Evolutionary conservation across 2,113 vertebrate species (phyloP).

Genomic region (Actenoides lindsayi): DNA sequence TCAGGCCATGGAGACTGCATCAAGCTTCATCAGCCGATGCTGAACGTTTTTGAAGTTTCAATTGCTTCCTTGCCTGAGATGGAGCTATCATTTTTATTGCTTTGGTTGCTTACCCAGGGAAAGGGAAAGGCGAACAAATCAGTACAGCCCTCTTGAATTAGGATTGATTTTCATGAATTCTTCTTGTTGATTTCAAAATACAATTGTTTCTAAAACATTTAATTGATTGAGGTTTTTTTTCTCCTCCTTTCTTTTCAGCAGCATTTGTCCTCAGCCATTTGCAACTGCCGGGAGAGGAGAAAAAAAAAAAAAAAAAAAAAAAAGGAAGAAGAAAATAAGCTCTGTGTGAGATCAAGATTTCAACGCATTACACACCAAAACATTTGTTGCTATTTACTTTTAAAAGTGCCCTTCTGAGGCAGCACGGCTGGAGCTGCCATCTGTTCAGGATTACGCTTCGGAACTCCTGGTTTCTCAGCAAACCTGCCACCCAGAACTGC

Average conservation of each 20-base stretch:
- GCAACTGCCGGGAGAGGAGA: background rate
- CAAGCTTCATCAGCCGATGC: slow-evolving; percentile 45
- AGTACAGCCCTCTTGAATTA: slow-evolving; percentile 45
- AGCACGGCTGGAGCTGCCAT: slow-evolving; percentile 56
- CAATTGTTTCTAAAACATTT: slow-evolving; percentile 60
- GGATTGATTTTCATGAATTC: slow-evolving; percentile 51
- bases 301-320: background rate
- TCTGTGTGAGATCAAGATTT: slow-evolving; percentile 67
- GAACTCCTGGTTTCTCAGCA: slow-evolving; percentile 51
- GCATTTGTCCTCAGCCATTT: slow-evolving; percentile 58
- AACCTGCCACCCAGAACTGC: background rate
- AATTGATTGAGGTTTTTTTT: slow-evolving; percentile 1
- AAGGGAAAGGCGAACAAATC: slow-evolving; percentile 36
- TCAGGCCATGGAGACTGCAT: slow-evolving; percentile 52
- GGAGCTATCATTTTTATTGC: slow-evolving; percentile 60
- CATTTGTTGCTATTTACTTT: slow-evolving; percentile 79
- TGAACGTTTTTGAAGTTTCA: slow-evolving; percentile 50
- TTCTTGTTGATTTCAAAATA: slow-evolving; percentile 54
- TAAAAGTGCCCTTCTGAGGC: slow-evolving; percentile 63
- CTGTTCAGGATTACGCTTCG: slow-evolving; percentile 68
- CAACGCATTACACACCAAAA: slow-evolving; percentile 62
- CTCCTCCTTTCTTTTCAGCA: background rate
- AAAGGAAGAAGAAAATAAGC: background rate
- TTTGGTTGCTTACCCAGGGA: slow-evolving; percentile 39
- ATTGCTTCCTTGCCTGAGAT: slow-evolving; percentile 44